These are phyloP conservation scores for Typhlichthys subterraneus DNA, from an alignment of 2,797 vertebrate genomes.

Conservation along the genomic window DNA sequence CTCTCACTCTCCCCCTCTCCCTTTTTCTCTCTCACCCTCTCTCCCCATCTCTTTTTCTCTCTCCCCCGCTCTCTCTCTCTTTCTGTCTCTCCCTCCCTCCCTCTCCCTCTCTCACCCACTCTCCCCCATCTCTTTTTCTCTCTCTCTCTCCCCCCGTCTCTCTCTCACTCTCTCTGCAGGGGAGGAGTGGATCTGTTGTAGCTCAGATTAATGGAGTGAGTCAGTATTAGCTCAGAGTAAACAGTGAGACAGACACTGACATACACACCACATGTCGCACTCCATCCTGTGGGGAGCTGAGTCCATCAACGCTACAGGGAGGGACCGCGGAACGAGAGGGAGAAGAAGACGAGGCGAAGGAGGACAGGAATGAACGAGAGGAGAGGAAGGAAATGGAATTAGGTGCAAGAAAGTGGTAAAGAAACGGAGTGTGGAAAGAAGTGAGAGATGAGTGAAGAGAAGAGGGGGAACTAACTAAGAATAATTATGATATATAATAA, in stretches of 20 bases:
- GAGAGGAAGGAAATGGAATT: not conserved
- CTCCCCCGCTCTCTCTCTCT: slow-evolving; percentile 14
- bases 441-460: not conserved
- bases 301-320: slow-evolving; percentile 54
- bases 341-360: not conserved
- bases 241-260: slow-evolving; percentile 73
- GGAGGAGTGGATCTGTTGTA: slow-evolving; percentile 65
- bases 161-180: slow-evolving; percentile 21
- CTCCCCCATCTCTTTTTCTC: too few species aligned
- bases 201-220: slow-evolving; percentile 76
- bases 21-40: slow-evolving; percentile 1
- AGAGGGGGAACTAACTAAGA: not conserved
- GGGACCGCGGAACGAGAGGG: slow-evolving; percentile 2
- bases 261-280: slow-evolving; percentile 73
- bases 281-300: slow-evolving; percentile 68
- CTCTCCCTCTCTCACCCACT: not conserved
- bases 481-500: not conserved
- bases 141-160: not conserved
- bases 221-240: slow-evolving; percentile 76
- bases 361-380: not conserved
- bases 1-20: slow-evolving; percentile 19
- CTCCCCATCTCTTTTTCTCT: not conserved
- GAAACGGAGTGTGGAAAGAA: not conserved
- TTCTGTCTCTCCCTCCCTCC: slow-evolving; percentile 13
- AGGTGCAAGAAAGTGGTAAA: too few species aligned